phyloP scores from a whole-genome alignment of 2,113 vertebrate genomes.

The Sminthopsis crassicaudata region DNA sequence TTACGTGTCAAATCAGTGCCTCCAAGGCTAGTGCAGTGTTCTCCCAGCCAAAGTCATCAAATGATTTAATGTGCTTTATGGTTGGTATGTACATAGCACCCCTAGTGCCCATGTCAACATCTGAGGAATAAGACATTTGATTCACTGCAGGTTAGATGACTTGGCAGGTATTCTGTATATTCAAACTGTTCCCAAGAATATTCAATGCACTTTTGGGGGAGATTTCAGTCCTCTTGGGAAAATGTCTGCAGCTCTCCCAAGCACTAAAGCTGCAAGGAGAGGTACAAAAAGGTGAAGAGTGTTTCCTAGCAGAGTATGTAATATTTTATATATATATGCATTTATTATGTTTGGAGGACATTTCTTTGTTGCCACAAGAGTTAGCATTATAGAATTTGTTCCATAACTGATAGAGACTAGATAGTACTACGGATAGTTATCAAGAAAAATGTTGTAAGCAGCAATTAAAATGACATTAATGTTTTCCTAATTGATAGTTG shows the following conservation, averaged over 20 bases:
- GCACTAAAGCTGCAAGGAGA: neutral
- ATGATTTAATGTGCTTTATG: neutral
- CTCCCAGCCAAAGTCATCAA: slow-evolving; percentile 1
- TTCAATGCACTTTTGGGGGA: neutral
- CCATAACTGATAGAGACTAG: neutral
- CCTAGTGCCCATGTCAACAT: neutral
- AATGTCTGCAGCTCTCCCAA: neutral
- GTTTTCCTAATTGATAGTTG: neutral
- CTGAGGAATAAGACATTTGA: slow-evolving; percentile 1
- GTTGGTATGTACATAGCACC: neutral
- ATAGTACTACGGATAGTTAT: neutral
- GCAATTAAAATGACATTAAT: neutral
- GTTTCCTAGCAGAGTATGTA: too few species aligned
- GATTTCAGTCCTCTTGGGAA: neutral
- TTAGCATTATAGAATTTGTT: neutral
- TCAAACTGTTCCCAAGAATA: neutral
- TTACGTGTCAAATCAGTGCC: slow-evolving; percentile 3
- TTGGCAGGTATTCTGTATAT: neutral
- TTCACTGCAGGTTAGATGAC: neutral
- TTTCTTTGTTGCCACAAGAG: neutral
- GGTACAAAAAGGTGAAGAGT: neutral
- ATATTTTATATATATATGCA: neutral
- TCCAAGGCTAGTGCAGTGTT: neutral
- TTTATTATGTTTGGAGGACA: neutral
- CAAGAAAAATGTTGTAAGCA: slow-evolving; percentile 36